A percentile compares a stretch with the other conserved stretches of the same genome.
Evolutionary conservation across 2,797 vertebrate genomes (phyloP).

Genomic region (Dicrostonyx torquatus): DNA sequence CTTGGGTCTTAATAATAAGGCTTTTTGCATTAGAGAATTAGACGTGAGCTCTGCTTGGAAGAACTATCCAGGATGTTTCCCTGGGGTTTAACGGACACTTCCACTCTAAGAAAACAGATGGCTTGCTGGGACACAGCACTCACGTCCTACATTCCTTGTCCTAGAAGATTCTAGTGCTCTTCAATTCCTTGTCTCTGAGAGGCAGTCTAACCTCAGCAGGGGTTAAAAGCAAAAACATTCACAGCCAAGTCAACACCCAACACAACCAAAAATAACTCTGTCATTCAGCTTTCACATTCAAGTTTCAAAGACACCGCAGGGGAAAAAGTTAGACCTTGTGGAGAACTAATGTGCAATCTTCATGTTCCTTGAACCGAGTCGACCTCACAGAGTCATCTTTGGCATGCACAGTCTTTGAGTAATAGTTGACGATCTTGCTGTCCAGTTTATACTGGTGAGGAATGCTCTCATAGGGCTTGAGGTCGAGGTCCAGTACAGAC

Average conservation of each 20-base stretch:
- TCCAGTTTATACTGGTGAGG: slow-evolving; percentile 94
- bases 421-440: slow-evolving; percentile 94
- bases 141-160: slow-evolving; percentile 76
- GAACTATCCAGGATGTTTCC: slow-evolving; percentile 20
- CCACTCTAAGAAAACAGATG: slow-evolving; percentile 58
- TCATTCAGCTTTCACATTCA: slow-evolving; percentile 78
- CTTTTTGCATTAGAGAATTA: slow-evolving; percentile 79
- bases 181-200: slow-evolving; percentile 74
- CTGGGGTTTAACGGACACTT: slow-evolving; percentile 27
- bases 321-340: slow-evolving; percentile 90
- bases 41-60: slow-evolving; percentile 58
- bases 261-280: slow-evolving; percentile 79
- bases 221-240: slow-evolving; percentile 84
- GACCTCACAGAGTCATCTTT: slow-evolving; percentile 86
- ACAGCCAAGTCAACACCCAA: slow-evolving; percentile 84
- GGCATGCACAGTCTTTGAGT: slow-evolving; percentile 89
- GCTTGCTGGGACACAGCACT: neutral
- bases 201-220: slow-evolving; percentile 77
- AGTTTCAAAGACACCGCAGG: slow-evolving; percentile 76
- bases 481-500: slow-evolving; percentile 96
- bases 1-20: slow-evolving; percentile 76
- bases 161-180: slow-evolving; percentile 71
- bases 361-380: slow-evolving; percentile 89
- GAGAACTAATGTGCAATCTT: slow-evolving; percentile 95
- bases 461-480: slow-evolving; percentile 96